These are phyloP conservation scores for Bombus ignitus DNA, from an alignment of 1,140 invertebrate species.

Conservation along the genomic window DNA sequence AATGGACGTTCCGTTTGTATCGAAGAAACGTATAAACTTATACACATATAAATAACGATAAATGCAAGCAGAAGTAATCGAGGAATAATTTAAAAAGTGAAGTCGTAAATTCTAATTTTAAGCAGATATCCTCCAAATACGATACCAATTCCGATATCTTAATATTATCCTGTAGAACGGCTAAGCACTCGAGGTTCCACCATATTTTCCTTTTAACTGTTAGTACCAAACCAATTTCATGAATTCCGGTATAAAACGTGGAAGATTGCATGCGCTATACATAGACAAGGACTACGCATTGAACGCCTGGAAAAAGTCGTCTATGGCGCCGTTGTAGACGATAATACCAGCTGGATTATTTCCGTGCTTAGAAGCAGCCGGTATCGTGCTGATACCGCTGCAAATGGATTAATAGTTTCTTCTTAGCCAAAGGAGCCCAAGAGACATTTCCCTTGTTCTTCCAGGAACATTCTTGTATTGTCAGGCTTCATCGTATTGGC, in stretches of 20 bases:
- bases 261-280: conserved; percentile 3
- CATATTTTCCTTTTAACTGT: conserved; percentile 8
- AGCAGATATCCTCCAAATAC: background rate
- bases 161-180: background rate
- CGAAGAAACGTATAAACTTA: background rate
- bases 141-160: background rate
- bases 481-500: conserved; percentile 28
- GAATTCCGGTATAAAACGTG: conserved; percentile 15
- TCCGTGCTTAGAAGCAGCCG: conserved; percentile 57
- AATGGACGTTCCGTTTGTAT: background rate
- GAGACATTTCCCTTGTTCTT: conserved; percentile 28
- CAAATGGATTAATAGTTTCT: conserved; percentile 61
- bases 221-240: conserved; percentile 15
- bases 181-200: background rate
- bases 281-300: background rate
- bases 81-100: background rate
- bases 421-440: conserved; percentile 25
- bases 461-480: conserved; percentile 8
- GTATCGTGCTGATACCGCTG: conserved; percentile 46
- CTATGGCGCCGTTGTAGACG: conserved; percentile 6
- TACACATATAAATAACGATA: background rate
- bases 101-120: background rate
- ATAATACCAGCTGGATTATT: conserved; percentile 60
- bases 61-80: background rate
- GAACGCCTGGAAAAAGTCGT: conserved; percentile 1